These are phyloP conservation scores for Gadus chalcogrammus DNA, from an alignment of 2,113 vertebrate species.

Conservation along the genomic window DNA sequence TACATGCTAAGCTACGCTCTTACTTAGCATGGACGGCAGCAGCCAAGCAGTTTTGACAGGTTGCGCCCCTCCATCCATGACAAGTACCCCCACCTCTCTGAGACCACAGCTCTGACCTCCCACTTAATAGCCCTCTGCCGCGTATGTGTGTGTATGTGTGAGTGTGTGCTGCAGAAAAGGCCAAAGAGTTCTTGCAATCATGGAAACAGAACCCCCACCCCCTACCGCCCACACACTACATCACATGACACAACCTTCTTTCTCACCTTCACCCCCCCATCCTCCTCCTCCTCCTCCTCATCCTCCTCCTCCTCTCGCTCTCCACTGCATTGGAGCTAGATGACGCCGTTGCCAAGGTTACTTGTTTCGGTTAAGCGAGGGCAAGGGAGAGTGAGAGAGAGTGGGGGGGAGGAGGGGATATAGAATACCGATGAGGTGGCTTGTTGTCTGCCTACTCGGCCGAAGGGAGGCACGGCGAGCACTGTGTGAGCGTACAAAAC, in stretches of 20 bases:
- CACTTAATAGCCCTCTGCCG: too few species aligned
- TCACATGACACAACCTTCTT: constrained; percentile 33
- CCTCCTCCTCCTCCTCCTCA: too few species aligned
- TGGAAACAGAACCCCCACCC: constrained; percentile 1
- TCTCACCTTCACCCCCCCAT: constrained; percentile 1
- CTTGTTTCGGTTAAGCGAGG: constrained; percentile 1
- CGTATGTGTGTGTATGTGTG: too few species aligned
- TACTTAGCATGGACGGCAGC: not conserved
- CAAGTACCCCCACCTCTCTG: constrained; percentile 17
- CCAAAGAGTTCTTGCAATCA: constrained; percentile 43
- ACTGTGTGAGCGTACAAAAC: not conserved
- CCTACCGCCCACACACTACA: constrained; percentile 41
- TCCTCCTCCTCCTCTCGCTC: constrained; percentile 3
- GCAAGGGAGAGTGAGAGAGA: not conserved
- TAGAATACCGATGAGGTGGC: constrained; percentile 4
- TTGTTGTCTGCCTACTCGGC: constrained; percentile 24
- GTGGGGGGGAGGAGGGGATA: constrained; percentile 20
- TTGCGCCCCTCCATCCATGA: not conserved
- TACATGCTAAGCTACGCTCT: not conserved
- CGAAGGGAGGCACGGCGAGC: constrained; percentile 7
- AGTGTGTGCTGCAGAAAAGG: not conserved
- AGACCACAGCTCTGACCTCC: too few species aligned
- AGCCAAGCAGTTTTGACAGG: not conserved
- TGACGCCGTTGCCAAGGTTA: constrained; percentile 55
- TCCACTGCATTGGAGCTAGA: constrained; percentile 32